Evolutionary conservation across 2,888 invertebrate genomes (phyloP), one percentile per base, ranked within the genome.

Genomic region (Theodoxus fluviatilis): DNA sequence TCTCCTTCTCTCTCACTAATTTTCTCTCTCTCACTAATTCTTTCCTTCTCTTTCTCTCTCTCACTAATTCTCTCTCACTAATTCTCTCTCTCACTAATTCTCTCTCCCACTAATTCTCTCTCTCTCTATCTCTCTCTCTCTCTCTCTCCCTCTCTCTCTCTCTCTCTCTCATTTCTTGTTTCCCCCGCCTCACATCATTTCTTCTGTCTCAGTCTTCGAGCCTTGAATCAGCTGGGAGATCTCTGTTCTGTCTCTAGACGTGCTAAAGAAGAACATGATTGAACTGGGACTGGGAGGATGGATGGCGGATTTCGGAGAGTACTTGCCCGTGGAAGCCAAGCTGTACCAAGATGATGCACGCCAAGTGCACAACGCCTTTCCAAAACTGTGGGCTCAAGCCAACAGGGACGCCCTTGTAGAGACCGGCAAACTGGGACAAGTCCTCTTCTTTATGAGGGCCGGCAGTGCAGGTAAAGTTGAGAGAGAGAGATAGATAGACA

Each of bases 241-340:
- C 35, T 65, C 15, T 40, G 35, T 40, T 25, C 0, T 67, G 2
- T 15, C 68, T 67, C 31, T 55, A 76, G 76, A 69, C 1, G 70
- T 80, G 2, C 76, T 84, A 6, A 81, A 78, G 65, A 75, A 25
- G n/a, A 82, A 84, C 68, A 74, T 84, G 75, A 78, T 85, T n/a
- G 80, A 79, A 28, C 70, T 85, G 4, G 84, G 85, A 7, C 66
- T 85, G 6, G 75, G 82, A 22, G 85, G 85, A 0, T 85, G 85
- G 85, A 85, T 84, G 85, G 85, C 85, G 0, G 85, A 85, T 68
- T 83, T 84, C 52, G 81, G 83, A 0, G 84, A 85, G 71, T 82
- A 85, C 71, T 74, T 82, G 1, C 83, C 84, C 0, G 75, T 74
- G 31, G 80, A 81, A 69, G 81, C 76, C 3, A 70, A 76, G 9